Conservation (phyloP, 2,113 vertebrate genomes). For the Panurus biarmicus region DNA sequence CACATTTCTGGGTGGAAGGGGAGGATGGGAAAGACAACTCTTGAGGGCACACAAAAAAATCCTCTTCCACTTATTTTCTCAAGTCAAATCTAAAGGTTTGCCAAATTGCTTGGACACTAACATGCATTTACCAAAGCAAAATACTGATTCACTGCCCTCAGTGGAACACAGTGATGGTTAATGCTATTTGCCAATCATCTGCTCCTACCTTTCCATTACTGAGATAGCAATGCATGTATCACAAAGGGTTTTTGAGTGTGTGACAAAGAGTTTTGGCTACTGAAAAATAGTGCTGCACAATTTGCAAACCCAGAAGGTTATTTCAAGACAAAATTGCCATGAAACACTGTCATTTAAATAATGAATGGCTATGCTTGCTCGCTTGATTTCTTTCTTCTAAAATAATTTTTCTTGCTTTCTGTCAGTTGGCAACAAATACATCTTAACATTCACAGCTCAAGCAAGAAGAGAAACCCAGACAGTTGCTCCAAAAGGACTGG, state of each 20-base stretch:
- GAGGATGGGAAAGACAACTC: neutral
- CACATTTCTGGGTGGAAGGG: neutral
- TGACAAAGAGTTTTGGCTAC: conserved; percentile 35
- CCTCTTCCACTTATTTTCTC: neutral
- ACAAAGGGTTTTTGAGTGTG: neutral
- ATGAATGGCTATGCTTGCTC: conserved; percentile 31
- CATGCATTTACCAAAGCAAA: neutral
- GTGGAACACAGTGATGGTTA: neutral
- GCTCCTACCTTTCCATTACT: conserved; percentile 2
- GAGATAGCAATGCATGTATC: neutral
- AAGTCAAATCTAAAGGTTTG: neutral
- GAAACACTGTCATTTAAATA: conserved; percentile 44
- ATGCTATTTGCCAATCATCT: neutral
- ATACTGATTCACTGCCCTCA: neutral
- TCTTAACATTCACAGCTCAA: conserved; percentile 43
- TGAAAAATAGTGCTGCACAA: conserved; percentile 5
- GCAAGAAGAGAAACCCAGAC: conserved; percentile 16
- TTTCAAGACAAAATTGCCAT: conserved; percentile 48
- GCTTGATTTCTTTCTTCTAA: conserved; percentile 48
- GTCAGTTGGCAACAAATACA: conserved; percentile 44
- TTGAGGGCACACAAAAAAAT: neutral
- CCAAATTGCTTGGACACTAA: neutral
- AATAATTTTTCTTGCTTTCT: conserved; percentile 53
- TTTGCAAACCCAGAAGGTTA: conserved; percentile 40
- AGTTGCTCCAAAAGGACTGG: neutral